Evolutionary conservation across 1,140 invertebrate genomes (phyloP), one percentile per base, ranked within the genome.

Genomic region (Anoplophora glabripennis): DNA sequence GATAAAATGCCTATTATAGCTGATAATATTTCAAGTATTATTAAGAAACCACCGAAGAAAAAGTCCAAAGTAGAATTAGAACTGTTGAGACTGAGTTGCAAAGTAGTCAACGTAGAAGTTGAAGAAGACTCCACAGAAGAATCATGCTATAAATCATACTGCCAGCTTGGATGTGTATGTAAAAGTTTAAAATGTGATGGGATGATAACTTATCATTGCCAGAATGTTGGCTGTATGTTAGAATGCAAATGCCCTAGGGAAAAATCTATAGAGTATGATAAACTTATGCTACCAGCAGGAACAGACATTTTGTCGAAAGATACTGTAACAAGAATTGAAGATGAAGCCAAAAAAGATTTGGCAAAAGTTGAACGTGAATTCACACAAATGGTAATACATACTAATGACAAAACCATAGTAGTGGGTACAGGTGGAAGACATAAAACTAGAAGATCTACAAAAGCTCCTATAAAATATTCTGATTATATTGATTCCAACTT

Each of bases 151-250:
- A 74, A 77, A 48, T 61, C 67, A 21, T 74, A 65, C 58, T 81
- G 79, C 63, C 63, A 60, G 53, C 61, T 79, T 7, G 79, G 79
- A 1, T 81, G 79, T 60, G 67, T 81, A 5, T 81, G 79, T 63
- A 68, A 70, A n/a, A 79, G 75, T 59, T 64, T 80, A 10, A 37
- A 63, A 45, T 67, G 64, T 40, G 59, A 60, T 37, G 56, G 63
- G 35, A 57, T 63, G 21, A 48, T 70, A 4, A 63, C 70, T 11
- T 41, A 72, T 42, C 79, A 80, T 64, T 81, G 79, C 59, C 72
- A 74, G 21, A 65, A 70, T 59, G 41, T 65, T 2, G 59, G 74
- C 14, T 81, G 79, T 57, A 79, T 81, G 73, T 78, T 80, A 47
- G 60, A 70, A 41, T 81, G 79, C 58, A 64, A 48, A 11, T 81